Base-by-base conservation (phyloP, 2,888 invertebrate genomes). In the Catotricha subobsoleta region DNA sequence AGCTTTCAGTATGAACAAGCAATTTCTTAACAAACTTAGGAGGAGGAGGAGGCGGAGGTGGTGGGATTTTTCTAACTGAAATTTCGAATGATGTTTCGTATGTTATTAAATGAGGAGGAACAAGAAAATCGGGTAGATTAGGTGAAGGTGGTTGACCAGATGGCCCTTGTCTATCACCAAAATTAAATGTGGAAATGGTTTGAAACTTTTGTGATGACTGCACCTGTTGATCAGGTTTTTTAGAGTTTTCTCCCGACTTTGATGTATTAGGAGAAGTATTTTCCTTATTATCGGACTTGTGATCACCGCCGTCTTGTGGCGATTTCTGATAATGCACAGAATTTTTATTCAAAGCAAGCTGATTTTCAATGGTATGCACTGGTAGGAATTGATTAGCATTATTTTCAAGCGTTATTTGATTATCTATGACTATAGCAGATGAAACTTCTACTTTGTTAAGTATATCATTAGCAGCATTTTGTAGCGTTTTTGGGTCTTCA, bases 51-150 rank as follows among this genome's bases (percentile, higher is more conserved):
- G 60, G 60, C 38, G 54, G 53, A 31, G 56, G 57, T 29, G 54
- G 56, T 9, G 54, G 53, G 30, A 58, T 51, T 50, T 62, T 60
- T 38, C 59, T 50, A 27, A 63, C 52, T 44, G 61, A 51, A 46
- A 63, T 58, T 52, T 63, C 62, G 46, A 63, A 54, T 41, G 59
- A 56, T 29, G 60, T 61, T 50, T 62, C 62, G 44, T 62, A 63
- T 48, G 56, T 53, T 44, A 62, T 54, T 48, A 52, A 54, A 44
- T 61, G 62, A 44, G 62, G 51, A 40, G 62, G 62, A 56, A 60
- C 57, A 48, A 62, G 61, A 44, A 63, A 53, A 44, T 58, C 50
- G 19, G 60, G 57, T n/a, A 60, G 56, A 33, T 56, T 52, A 16
- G 53, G 53, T 27, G 53, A 52, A 23, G 55, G 53, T 39, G 52